phyloP scores from a whole-genome alignment of 2,113 vertebrate genomes.

The Takifugu flavidus region DNA sequence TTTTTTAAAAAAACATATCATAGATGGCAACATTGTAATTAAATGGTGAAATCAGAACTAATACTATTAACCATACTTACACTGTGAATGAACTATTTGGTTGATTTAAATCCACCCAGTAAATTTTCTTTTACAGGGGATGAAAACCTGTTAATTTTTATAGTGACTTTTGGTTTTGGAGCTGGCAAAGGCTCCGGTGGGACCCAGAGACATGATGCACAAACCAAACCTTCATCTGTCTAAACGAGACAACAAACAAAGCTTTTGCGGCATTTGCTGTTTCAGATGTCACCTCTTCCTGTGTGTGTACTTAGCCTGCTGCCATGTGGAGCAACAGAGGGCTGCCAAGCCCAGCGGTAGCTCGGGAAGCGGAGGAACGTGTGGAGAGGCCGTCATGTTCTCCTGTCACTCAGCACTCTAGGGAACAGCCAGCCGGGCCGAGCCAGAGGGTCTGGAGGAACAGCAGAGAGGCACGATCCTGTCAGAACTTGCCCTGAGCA shows the following conservation, averaged over 20 bases:
- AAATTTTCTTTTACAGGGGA: too few relatives aligned
- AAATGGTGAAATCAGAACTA: too few relatives aligned
- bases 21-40: too few relatives aligned
- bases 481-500: slow-evolving; percentile 20
- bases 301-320: slow-evolving; percentile 58
- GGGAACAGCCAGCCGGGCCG: slow-evolving; percentile 32
- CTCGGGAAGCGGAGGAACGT: slow-evolving; percentile 54
- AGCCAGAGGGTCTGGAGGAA: slow-evolving; percentile 6
- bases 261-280: slow-evolving; percentile 49
- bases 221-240: slow-evolving; percentile 21
- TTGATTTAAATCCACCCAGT: too few relatives aligned
- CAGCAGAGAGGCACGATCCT: too few relatives aligned
- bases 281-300: slow-evolving; percentile 66
- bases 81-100: too few relatives aligned
- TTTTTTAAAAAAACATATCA: too few relatives aligned
- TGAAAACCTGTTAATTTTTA: too few relatives aligned
- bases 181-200: background rate
- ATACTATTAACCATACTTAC: too few relatives aligned
- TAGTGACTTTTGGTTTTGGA: too few relatives aligned
- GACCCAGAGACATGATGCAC: background rate
- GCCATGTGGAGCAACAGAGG: slow-evolving; percentile 54
- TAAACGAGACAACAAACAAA: slow-evolving; percentile 40
- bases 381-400: slow-evolving; percentile 39
- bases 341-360: slow-evolving; percentile 44
- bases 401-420: slow-evolving; percentile 58